Conservation (phyloP, 1,140 invertebrate genomes). For the Spodoptera litura region DNA sequence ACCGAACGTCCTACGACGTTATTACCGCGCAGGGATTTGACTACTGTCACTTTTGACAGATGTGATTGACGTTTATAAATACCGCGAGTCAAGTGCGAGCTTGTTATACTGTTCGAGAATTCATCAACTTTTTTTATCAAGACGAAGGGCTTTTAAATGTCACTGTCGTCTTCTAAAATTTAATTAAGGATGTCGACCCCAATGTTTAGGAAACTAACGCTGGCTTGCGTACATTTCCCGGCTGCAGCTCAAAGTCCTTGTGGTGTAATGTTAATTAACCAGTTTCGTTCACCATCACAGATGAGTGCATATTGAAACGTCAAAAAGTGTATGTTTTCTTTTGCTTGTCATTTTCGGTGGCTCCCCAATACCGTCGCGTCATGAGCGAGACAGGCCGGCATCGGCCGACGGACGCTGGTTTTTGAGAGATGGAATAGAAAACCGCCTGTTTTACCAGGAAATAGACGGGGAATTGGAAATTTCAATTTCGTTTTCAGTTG, state of each 20-base stretch:
- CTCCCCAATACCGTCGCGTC: conserved; percentile 82
- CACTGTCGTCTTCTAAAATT: conserved; percentile 50
- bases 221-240: conserved; percentile 55
- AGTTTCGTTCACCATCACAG: conserved; percentile 55
- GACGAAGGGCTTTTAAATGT: conserved; percentile 73
- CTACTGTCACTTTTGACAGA: conserved; percentile 83
- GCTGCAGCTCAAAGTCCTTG: conserved; percentile 47
- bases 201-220: conserved; percentile 51
- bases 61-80: conserved; percentile 83
- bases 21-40: conserved; percentile 80
- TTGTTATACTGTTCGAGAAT: conserved; percentile 70
- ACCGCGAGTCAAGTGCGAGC: conserved; percentile 77
- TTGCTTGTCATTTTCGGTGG: conserved; percentile 82
- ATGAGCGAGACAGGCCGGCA: conserved; percentile 59
- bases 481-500: conserved; percentile 73
- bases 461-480: conserved; percentile 80
- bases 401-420: conserved; percentile 53
- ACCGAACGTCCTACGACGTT: conserved; percentile 72
- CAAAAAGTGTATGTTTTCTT: conserved; percentile 80
- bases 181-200: conserved; percentile 29
- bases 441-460: conserved; percentile 78
- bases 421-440: conserved; percentile 79
- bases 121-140: conserved; percentile 70
- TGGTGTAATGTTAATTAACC: conserved; percentile 79
- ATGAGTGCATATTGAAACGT: conserved; percentile 85